These are phyloP conservation scores for Eulemur albifrons DNA, from an alignment of 2,797 vertebrate species.

Conservation along the genomic window DNA sequence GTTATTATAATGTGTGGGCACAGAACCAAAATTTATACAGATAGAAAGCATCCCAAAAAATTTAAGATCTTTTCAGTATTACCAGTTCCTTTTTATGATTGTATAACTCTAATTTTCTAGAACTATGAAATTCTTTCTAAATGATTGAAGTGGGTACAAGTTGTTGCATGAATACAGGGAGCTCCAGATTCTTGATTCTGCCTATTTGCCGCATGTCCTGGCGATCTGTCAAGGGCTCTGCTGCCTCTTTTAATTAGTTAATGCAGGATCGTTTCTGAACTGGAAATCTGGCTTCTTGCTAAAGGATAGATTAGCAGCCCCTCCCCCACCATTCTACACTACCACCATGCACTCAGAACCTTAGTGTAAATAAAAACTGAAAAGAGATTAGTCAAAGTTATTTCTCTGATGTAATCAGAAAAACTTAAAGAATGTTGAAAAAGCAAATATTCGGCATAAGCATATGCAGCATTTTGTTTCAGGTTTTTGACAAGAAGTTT, in stretches of 20 bases:
- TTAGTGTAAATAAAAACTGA: neutral
- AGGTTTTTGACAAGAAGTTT: neutral
- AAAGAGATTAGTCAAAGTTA: neutral
- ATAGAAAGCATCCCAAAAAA: slow-evolving; percentile 6
- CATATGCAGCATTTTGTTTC: neutral
- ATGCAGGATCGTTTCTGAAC: neutral
- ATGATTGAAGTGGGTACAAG: neutral
- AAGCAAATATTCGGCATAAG: neutral
- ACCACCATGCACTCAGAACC: neutral
- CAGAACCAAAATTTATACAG: neutral
- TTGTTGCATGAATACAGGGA: neutral
- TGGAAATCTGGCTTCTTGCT: neutral
- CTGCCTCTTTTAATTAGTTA: neutral
- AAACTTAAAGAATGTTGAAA: neutral
- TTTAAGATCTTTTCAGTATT: neutral
- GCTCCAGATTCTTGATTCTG: neutral
- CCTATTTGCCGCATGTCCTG: neutral
- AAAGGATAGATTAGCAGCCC: neutral
- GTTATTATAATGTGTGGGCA: neutral
- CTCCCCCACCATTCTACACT: neutral
- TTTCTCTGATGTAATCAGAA: neutral
- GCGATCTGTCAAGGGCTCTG: neutral
- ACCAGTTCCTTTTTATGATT: slow-evolving; percentile 25
- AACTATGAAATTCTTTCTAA: neutral
- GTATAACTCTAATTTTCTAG: neutral